phyloP scores from a whole-genome alignment of 2,797 vertebrate genomes.

The Tamandua tetradactyla region DNA sequence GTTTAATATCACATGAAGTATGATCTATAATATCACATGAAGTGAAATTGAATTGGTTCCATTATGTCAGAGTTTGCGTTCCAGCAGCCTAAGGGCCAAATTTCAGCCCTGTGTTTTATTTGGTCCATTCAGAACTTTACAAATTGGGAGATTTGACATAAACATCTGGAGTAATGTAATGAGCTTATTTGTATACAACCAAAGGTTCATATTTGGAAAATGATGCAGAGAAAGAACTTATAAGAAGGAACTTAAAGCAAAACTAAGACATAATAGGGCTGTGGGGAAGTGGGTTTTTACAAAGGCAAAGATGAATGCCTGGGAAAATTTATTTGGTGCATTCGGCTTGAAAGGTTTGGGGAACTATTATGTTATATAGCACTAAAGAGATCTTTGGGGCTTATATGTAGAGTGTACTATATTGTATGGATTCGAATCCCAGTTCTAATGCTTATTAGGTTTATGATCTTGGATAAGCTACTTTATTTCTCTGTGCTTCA shows the following conservation, averaged over 20 bases:
- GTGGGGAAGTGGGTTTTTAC: not conserved
- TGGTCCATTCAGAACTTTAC: slow-evolving; percentile 17
- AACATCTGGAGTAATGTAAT: not conserved
- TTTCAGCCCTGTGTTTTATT: not conserved
- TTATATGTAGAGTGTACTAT: not conserved
- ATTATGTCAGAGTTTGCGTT: not conserved
- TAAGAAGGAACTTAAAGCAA: not conserved
- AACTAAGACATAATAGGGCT: not conserved
- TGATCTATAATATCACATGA: not conserved
- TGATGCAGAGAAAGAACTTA: not conserved
- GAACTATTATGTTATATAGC: not conserved
- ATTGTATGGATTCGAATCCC: not conserved
- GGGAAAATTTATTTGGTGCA: not conserved
- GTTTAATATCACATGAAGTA: not conserved
- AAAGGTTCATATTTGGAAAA: slow-evolving; percentile 10
- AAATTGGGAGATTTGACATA: slow-evolving; percentile 41
- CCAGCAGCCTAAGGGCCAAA: not conserved
- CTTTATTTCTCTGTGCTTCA: slow-evolving; percentile 8
- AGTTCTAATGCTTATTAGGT: not conserved
- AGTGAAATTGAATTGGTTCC: not conserved
- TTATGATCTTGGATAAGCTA: not conserved
- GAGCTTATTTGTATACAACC: not conserved
- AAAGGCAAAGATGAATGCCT: not conserved
- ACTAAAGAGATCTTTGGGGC: not conserved
- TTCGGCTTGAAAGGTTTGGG: not conserved